These are phyloP conservation scores for Brachypodius melanocephalos DNA, from an alignment of 2,113 vertebrate genomes.

Conservation along the genomic window DNA sequence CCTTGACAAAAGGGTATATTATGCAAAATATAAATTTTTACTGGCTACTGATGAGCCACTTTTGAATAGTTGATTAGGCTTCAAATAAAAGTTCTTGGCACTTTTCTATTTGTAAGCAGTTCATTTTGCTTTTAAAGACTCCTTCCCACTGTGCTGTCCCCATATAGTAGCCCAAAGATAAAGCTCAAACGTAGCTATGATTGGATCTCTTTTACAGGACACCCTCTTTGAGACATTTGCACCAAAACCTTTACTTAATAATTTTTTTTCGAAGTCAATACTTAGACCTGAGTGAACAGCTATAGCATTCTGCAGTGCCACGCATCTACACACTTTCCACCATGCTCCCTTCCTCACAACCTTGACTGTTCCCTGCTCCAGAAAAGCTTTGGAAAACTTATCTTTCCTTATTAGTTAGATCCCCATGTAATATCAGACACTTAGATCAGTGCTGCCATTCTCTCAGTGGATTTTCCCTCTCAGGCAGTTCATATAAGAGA, in stretches of 20 bases:
- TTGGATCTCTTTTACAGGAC: neutral
- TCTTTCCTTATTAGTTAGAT: neutral
- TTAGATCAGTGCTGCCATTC: neutral
- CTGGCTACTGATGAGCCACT: neutral
- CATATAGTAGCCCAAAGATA: neutral
- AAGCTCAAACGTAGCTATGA: neutral
- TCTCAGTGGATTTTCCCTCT: neutral
- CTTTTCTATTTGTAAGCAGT: neutral
- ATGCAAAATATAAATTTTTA: neutral
- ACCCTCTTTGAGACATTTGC: neutral
- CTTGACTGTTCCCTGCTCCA: neutral
- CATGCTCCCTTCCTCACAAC: neutral
- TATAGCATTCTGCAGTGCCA: neutral
- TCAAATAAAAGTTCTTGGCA: neutral
- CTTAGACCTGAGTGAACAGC: too few species aligned
- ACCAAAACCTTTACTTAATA: neutral
- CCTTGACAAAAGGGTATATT: neutral
- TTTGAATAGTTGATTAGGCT: neutral
- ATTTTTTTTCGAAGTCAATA: neutral
- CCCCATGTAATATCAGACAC: neutral
- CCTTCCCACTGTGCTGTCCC: neutral
- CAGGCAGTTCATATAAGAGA: neutral
- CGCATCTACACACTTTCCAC: rapidly evolving
- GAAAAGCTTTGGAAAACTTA: neutral
- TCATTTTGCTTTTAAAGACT: neutral